A percentile compares a stretch with the other conserved stretches of the same genome.
phyloP scores from a whole-genome alignment of 2,113 vertebrate species.

The Xiphias gladius region DNA sequence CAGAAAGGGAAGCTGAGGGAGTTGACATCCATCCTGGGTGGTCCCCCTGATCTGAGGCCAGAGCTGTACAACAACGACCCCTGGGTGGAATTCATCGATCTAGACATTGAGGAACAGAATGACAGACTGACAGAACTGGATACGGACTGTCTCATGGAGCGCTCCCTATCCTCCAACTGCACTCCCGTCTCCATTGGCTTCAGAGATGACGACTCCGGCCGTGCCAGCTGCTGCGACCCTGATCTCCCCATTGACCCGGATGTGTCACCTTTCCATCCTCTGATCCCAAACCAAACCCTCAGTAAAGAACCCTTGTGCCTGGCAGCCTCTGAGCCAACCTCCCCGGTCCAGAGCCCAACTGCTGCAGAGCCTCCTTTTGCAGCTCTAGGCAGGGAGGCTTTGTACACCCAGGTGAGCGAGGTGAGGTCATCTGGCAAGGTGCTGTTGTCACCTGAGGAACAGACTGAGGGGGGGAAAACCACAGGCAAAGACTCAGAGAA shows the following conservation, averaged over 20 bases:
- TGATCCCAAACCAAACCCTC: slow-evolving; percentile 16
- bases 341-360: slow-evolving; percentile 42
- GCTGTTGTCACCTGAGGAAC: slow-evolving; percentile 90
- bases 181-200: slow-evolving; percentile 81
- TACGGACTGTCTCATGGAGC: slow-evolving; percentile 87
- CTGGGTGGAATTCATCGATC: slow-evolving; percentile 97
- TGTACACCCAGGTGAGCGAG: slow-evolving; percentile 94
- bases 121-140: slow-evolving; percentile 86
- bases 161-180: slow-evolving; percentile 79
- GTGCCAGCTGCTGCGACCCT: slow-evolving; percentile 94
- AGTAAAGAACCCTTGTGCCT: not conserved
- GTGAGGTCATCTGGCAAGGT: slow-evolving; percentile 90
- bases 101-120: slow-evolving; percentile 91
- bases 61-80: slow-evolving; percentile 89
- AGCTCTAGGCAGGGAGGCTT: slow-evolving; percentile 74
- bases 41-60: slow-evolving; percentile 87
- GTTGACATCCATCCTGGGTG: slow-evolving; percentile 91
- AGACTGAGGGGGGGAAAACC: slow-evolving; percentile 74
- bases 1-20: slow-evolving; percentile 95
- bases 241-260: slow-evolving; percentile 85
- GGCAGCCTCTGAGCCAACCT: not conserved
- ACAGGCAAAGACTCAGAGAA: slow-evolving; percentile 55
- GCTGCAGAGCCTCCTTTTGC: slow-evolving; percentile 63
- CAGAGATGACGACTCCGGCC: slow-evolving; percentile 93
- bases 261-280: slow-evolving; percentile 30